Base-by-base conservation (phyloP, 2,113 vertebrate species). In the Callospermophilus lateralis region DNA sequence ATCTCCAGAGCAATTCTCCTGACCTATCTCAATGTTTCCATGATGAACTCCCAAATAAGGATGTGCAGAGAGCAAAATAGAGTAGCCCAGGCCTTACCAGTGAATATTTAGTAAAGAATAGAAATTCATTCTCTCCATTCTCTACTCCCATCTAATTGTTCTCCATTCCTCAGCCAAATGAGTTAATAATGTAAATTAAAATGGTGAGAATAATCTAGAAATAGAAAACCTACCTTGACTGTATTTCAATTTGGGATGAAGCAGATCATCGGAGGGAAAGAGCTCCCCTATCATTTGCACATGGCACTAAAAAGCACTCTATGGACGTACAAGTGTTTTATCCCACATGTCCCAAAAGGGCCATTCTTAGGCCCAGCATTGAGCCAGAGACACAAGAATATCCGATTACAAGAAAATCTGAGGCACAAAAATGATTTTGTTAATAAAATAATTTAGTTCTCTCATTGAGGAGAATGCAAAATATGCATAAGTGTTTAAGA, bases 381-480 rank as follows among this genome's bases (percentile, higher is more conserved):
- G 8, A 30, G 22, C 12, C 32, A 42, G n/a, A 45, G n/a, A 58
- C 19, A 8, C 19, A 15, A 39, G 22, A 48, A 28, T 2, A 1
- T 77, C 42, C 51, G 37, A 37, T 94, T 83, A 22, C 15, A 90
- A 84, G 78, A 89, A 65, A 22, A 74, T 80, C 13, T 85, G 89
- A 92, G 63, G 34, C 0, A 30, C 17, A 67, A 61, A 88, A 68
- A 17, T 93, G 12, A 93, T 58, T 77, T 77, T 11, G 4, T 30
- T 42, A 58, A 68, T 48, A 74, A 96, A 88, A 11, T 5, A 72
- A 68, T 61, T 84, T 72, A 61, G 5, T 73, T 61, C 26, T 86
- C 7, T 89, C 65, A 76, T 39, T 93, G 84, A 85, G 19, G 39
- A 94, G 73, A 84, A 70, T 34, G 28, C 22, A 94, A 95, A 90